Base-by-base conservation (phyloP, 2,888 invertebrate genomes). In the Euspilapteryx auroguttella region DNA sequence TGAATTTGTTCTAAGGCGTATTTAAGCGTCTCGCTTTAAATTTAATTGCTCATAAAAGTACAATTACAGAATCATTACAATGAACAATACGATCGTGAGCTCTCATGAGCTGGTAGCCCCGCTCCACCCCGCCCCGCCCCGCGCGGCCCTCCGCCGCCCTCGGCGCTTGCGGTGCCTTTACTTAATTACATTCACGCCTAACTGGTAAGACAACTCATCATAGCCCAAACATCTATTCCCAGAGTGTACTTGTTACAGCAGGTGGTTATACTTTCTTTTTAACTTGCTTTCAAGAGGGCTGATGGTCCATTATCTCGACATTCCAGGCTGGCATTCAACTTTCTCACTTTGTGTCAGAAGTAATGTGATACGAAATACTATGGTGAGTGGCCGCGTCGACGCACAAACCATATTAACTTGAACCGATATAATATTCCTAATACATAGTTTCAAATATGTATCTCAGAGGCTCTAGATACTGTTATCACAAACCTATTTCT, bases 41-140 rank as follows among this genome's bases (percentile, higher is more conserved):
- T 75, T 75, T 69, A 69, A 75, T 63, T 62, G 68, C 57, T 56
- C 55, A 59, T 77, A 66, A 75, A 73, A 69, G 63, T 61, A 61
- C 56, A 58, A 59, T 69, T 69, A 65, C 66, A 64, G 61, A 65
- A 69, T 68, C 55, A 65, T 75, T 66, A 68, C 52, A 54, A 49
- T 53, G 55, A 63, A 66, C 61, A 66, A 66, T 68, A 57, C 52
- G 52, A 48, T 49, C 38, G 39, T 28, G 37, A 38, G 42, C n/a
- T n/a, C n/a, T n/a, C n/a, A n/a, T n/a, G n/a, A n/a, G n/a, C n/a
- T n/a, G n/a, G n/a, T n/a, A n/a, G n/a, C n/a, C n/a, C n/a, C n/a
- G n/a, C n/a, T n/a, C n/a, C n/a, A n/a, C n/a, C n/a, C n/a, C n/a
- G n/a, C n/a, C n/a, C n/a, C n/a, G n/a, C n/a, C n/a, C n/a, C n/a